A percentile compares a stretch with the other conserved stretches of the same genome.
phyloP scores from a whole-genome alignment of 2,888 invertebrate species.

The Periphyllus acericola region DNA sequence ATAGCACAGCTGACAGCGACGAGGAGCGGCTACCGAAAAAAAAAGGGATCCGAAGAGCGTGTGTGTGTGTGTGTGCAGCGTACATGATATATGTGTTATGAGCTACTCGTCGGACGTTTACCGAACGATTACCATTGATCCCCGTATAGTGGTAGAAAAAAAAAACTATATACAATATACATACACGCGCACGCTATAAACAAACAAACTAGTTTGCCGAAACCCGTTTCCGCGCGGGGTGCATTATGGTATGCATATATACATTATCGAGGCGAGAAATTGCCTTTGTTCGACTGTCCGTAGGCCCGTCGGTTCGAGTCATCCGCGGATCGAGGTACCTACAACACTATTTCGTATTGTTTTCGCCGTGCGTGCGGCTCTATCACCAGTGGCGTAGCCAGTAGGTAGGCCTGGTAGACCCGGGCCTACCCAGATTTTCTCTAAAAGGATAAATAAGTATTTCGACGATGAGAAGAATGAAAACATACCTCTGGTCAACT shows the following conservation, averaged over 20 bases:
- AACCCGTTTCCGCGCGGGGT: neutral
- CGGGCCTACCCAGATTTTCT: too few relatives aligned
- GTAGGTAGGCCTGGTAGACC: too few relatives aligned
- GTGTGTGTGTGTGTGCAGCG: neutral
- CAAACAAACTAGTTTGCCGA: constrained; percentile 34
- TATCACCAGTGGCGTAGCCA: too few relatives aligned
- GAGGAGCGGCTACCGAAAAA: neutral
- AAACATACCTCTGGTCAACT: too few relatives aligned
- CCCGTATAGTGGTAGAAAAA: neutral
- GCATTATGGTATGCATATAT: neutral
- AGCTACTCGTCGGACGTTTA: constrained; percentile 27
- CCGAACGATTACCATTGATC: constrained; percentile 43
- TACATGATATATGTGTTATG: neutral
- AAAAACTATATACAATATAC: neutral
- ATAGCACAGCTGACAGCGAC: constrained; percentile 35
- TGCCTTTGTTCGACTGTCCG: neutral
- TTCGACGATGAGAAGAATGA: too few relatives aligned
- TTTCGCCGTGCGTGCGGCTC: too few relatives aligned
- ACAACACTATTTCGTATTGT: neutral
- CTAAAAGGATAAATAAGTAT: too few relatives aligned
- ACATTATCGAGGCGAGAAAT: neutral
- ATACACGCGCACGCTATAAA: neutral
- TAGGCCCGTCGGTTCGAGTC: too few relatives aligned
- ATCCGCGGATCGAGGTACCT: too few relatives aligned
- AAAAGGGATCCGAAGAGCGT: neutral